These are phyloP conservation scores for Myotis davidii DNA, from an alignment of 2,113 vertebrate genomes.

Conservation along the genomic window DNA sequence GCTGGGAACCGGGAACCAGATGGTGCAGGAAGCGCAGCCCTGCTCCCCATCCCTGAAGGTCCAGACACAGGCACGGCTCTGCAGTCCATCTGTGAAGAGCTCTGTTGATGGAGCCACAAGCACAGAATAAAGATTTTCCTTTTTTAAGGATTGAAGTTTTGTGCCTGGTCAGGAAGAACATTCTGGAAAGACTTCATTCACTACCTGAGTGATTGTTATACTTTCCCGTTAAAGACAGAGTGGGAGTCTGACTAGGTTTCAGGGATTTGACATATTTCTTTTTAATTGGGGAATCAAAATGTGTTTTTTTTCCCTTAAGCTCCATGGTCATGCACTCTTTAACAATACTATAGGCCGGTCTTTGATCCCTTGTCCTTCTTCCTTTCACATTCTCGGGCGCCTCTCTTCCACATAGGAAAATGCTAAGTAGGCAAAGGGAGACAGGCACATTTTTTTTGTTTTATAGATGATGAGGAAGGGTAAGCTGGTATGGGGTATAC, in stretches of 20 bases:
- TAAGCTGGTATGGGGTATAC: neutral
- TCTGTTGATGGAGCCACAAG: neutral
- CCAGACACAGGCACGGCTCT: neutral
- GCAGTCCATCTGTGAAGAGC: slow-evolving; percentile 14
- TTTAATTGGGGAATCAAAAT: neutral
- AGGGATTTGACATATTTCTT: slow-evolving; percentile 24
- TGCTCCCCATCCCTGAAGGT: neutral
- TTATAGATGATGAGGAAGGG: neutral
- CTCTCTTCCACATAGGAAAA: neutral
- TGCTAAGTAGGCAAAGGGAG: neutral
- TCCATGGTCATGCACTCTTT: neutral
- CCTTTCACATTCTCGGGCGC: neutral
- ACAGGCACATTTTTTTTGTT: neutral
- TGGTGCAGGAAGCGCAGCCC: neutral
- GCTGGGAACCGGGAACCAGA: slow-evolving; percentile 72
- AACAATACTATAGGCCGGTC: neutral
- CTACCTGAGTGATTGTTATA: neutral
- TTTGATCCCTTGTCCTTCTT: neutral
- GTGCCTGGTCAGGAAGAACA: neutral
- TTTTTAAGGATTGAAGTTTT: slow-evolving; percentile 5
- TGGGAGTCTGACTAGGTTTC: neutral
- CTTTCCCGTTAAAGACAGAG: slow-evolving; percentile 11
- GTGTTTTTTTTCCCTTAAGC: neutral
- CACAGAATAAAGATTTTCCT: neutral
- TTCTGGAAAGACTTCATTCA: slow-evolving; percentile 29